Evolutionary conservation across 2,888 invertebrate species (phyloP), one percentile per base, ranked within the genome.

Genomic region (Craniophora ligustri): DNA sequence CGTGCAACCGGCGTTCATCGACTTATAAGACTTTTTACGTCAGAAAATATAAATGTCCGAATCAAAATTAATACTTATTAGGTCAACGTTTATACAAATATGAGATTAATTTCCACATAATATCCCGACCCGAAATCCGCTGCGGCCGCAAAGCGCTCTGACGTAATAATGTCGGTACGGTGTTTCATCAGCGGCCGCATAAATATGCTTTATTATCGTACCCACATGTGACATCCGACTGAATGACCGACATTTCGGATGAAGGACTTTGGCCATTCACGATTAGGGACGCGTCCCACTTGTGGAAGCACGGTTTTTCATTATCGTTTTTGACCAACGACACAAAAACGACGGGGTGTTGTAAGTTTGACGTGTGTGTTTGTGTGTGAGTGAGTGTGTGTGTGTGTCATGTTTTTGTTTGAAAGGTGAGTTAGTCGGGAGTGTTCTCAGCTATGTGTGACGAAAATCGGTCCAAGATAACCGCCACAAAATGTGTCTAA

Each of bases 151-250:
- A 6, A 15, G 10, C 5, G 6, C 16, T 7, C 1, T 4, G 1
- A 8, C 7, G 28, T 45, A 41, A 67, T 60, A 62, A 50, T 32
- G 7, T 15, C 6, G 32, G 14, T 36, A 50, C 15, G 21, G 15
- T 11, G 51, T 54, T 68, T 62, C 72, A 68, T 68, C 72, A 68
- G 42, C 32, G 15, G 5, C 10, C 21, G 34, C 48, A 72, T 67
- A 46, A 67, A 68, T 72, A 72, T 67, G 54, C 57, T 54, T 48
- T 58, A 68, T 62, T 48, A 72, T 54, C 32, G 48, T 54, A 26
- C 72, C 57, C 57, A 5, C 21, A 46, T 26, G 68, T 48, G 30
- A 14, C 21, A 30, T 56, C 11, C 26, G 30, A 34, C 23, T 40
- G 42, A 54, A 54, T 39, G 63, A 19, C 28, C 19, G 10, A 15